These are phyloP conservation scores for Himalopsyche anomala DNA, from an alignment of 2,888 invertebrate species.

Conservation along the genomic window DNA sequence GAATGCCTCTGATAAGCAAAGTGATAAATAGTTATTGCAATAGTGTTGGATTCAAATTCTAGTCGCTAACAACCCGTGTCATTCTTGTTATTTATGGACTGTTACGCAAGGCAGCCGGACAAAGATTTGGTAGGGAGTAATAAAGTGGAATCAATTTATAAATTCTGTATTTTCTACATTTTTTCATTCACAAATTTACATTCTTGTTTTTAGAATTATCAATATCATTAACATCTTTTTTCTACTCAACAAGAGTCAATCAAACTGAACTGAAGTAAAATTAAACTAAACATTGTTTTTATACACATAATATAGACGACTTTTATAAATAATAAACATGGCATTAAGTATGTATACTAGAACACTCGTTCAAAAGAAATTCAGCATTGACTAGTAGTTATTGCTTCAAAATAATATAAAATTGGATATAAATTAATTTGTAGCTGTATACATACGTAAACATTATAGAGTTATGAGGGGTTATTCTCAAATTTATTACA, in stretches of 20 bases:
- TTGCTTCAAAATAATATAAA: too few species aligned
- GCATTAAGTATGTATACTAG: background rate
- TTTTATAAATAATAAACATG: background rate
- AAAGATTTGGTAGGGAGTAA: background rate
- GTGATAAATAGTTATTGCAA: too few species aligned
- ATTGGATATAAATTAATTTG: too few species aligned
- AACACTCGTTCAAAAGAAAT: background rate
- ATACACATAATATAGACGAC: background rate
- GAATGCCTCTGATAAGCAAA: too few species aligned
- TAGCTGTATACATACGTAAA: too few species aligned
- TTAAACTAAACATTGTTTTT: background rate
- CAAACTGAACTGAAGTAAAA: background rate
- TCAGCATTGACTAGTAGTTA: background rate
- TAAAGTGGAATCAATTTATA: conserved; percentile 42
- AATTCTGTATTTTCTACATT: conserved; percentile 42
- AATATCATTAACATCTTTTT: conserved; percentile 39
- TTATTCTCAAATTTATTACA: too few species aligned
- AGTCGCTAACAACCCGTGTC: too few species aligned
- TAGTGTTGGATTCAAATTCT: too few species aligned
- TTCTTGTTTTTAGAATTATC: conserved; percentile 37
- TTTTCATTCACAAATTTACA: conserved; percentile 44
- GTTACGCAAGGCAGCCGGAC: background rate
- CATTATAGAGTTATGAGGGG: too few species aligned
- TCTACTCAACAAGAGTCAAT: conserved; percentile 23
- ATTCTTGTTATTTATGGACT: too few species aligned